A percentile compares a stretch with the other conserved stretches of the same genome.
Evolutionary conservation across 2,888 invertebrate species (phyloP).

Genomic region (Cataglyphis cursor): DNA sequence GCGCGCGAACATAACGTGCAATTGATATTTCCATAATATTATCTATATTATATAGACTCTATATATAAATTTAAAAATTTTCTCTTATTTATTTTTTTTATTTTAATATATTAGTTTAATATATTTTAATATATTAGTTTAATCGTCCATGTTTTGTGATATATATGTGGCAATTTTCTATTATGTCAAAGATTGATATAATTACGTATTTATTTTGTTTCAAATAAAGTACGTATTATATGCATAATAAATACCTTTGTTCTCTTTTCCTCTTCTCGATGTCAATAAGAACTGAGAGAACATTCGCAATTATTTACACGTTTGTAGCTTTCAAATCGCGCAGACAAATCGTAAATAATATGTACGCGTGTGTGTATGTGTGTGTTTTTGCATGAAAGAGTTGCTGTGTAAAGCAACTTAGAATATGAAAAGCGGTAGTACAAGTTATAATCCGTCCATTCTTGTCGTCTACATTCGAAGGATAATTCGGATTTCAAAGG

Average conservation of each 20-base stretch:
- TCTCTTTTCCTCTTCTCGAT: background rate
- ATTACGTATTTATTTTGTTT: constrained; percentile 9
- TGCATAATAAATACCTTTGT: background rate
- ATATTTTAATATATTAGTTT: background rate
- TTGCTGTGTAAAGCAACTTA: background rate
- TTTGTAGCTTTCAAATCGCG: background rate
- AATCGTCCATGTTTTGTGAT: background rate
- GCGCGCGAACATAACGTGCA: background rate
- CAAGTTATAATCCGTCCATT: background rate
- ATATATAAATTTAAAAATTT: background rate
- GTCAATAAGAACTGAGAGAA: background rate
- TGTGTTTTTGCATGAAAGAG: background rate
- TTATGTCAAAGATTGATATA: background rate
- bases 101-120: background rate
- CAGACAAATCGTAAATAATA: background rate
- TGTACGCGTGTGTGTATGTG: background rate
- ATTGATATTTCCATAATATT: constrained; percentile 5
- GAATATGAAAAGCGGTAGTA: background rate
- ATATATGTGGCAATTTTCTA: background rate
- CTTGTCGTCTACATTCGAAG: background rate
- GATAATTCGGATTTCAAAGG: background rate
- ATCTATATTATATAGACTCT: background rate
- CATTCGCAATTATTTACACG: constrained; percentile 14
- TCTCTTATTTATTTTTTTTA: background rate
- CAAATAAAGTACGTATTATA: constrained; percentile 15